Evolutionary conservation across 1,140 invertebrate species (phyloP).

Genomic region (Diachasmimorpha longicaudata): DNA sequence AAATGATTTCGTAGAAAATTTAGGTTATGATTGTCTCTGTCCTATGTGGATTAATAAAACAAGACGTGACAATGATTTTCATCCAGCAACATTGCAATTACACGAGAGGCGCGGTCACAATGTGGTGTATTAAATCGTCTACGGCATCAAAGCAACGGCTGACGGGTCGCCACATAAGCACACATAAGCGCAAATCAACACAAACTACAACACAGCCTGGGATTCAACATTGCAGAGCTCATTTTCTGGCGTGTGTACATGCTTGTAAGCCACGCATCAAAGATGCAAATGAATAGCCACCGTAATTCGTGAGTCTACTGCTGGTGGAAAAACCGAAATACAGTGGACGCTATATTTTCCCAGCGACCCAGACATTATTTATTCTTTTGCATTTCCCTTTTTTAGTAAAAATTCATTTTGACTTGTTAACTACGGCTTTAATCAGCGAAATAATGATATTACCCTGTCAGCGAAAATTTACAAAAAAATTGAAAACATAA

Average conservation of each 20-base stretch:
- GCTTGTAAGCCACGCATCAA: constrained; percentile 44
- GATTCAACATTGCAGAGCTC: background rate
- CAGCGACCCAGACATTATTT: background rate
- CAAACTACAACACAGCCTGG: background rate
- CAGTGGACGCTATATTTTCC: background rate
- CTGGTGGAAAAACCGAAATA: constrained; percentile 36
- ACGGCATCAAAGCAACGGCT: constrained; percentile 17
- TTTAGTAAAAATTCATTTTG: background rate
- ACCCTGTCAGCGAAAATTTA: too few relatives aligned
- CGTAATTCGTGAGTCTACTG: constrained; percentile 46
- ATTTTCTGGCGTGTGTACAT: constrained; percentile 16
- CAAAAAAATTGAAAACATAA: too few relatives aligned
- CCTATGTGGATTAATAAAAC: background rate
- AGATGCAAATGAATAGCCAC: constrained; percentile 44
- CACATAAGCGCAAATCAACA: background rate
- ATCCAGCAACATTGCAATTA: background rate
- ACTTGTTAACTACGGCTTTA: background rate
- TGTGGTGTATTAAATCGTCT: constrained; percentile 20
- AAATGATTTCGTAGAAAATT: background rate
- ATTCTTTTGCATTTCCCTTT: background rate
- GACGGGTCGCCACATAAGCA: background rate
- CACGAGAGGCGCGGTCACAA: constrained; percentile 13
- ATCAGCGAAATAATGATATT: too few relatives aligned
- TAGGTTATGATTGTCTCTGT: background rate
- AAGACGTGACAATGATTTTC: background rate